Evolutionary conservation across 2,113 vertebrate genomes (phyloP), one percentile per base, ranked within the genome.

Genomic region (Onychostruthus taczanowskii): DNA sequence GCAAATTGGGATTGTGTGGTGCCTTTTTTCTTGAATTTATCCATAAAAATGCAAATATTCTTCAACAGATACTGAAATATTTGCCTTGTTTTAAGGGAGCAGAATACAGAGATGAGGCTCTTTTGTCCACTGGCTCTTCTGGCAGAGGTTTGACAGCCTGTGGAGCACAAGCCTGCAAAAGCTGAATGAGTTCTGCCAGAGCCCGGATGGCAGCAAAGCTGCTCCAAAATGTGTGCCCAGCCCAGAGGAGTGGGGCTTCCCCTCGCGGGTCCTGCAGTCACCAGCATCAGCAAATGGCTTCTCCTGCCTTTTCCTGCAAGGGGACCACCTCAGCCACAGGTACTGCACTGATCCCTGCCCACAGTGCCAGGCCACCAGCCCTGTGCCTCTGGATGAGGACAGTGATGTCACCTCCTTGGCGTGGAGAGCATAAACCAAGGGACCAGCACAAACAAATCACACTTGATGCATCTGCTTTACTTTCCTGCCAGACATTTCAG

Each of bases 11-110:
- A 96, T 93, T 92, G 94, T 82, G 95, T 94, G 92, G 76, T 78
- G 91, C 73, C 89, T 96, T 96, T 96, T 96, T 95, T 95, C 93
- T 96, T 94, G 84, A 94, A 96, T 97, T 96, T 96, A 96, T 95
- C 96, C 96, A 97, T 96, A 97, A 97, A 96, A 96, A 97, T 97
- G 95, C 93, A 96, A 95, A 96, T 96, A 92, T 78, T 79, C 88
- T 87, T 92, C 84, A 88, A 91, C 49, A 93, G 93, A 93, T 69
- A 85, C 84, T 68, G 93, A 94, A 96, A 95, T 94, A 92, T 95
- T 97, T 93, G 63, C 68, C 77, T 85, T 95, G 76, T 95, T 92
- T 79, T 87, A 81, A 92, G 50, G 43, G n/a, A 96, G 78, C 70
- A 92, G 89, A 84, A 82, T 53, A 93, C 10, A 89, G 35, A 90